A percentile compares a stretch with the other conserved stretches of the same genome.
phyloP scores from a whole-genome alignment of 2,888 invertebrate genomes.

The Drosophila anceps region DNA sequence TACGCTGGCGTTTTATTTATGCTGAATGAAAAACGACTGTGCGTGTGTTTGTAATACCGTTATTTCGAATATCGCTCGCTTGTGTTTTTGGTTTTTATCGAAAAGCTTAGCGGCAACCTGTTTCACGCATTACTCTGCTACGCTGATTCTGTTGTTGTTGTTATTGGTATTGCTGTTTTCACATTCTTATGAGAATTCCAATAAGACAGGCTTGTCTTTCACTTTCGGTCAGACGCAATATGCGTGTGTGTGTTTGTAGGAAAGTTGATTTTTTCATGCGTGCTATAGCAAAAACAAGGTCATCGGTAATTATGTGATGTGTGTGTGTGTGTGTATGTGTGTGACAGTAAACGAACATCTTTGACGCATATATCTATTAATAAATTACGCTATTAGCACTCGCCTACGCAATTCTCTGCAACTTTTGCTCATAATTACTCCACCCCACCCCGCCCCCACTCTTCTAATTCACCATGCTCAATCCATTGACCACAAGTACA shows the following conservation, averaged over 20 bases:
- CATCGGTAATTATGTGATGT: slow-evolving; percentile 31
- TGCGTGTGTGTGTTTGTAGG: slow-evolving; percentile 26
- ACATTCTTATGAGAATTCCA: slow-evolving; percentile 79
- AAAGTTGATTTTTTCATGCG: slow-evolving; percentile 61
- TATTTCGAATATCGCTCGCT: slow-evolving; percentile 37
- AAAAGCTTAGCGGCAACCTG: slow-evolving; percentile 53
- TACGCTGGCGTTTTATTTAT: slow-evolving; percentile 49
- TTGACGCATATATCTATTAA: slow-evolving; percentile 48
- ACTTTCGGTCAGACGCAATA: slow-evolving; percentile 62
- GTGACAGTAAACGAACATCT: slow-evolving; percentile 40
- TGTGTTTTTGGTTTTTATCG: slow-evolving; percentile 13
- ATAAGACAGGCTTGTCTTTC: slow-evolving; percentile 67
- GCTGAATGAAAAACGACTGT: slow-evolving; percentile 27
- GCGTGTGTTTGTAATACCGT: slow-evolving; percentile 39
- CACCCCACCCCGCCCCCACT: no score
- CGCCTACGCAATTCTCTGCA: slow-evolving; percentile 40
- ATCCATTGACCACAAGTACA: slow-evolving; percentile 60
- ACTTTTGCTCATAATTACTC: slow-evolving; percentile 5
- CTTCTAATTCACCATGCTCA: not conserved
- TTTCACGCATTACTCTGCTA: slow-evolving; percentile 31
- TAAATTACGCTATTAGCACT: slow-evolving; percentile 25
- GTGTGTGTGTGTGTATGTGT: slow-evolving; percentile 1
- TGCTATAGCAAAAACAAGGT: slow-evolving; percentile 60
- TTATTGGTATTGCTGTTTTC: slow-evolving; percentile 45
- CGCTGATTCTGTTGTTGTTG: slow-evolving; percentile 29